phyloP scores from a whole-genome alignment of 2,797 vertebrate species.

The Falco novaeseelandiae region DNA sequence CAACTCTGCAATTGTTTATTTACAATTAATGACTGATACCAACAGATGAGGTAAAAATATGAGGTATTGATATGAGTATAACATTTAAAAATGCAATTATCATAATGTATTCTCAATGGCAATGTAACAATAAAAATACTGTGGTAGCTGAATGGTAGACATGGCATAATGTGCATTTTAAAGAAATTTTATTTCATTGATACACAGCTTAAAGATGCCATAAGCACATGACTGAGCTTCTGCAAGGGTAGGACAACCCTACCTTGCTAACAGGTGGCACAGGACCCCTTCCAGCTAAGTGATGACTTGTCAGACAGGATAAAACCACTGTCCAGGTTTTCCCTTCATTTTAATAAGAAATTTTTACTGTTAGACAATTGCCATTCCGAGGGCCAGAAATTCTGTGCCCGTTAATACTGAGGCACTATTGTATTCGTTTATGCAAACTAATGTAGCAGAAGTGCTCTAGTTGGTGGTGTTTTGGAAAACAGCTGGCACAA shows the following conservation, averaged over 20 bases:
- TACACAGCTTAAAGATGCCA: conserved; percentile 23
- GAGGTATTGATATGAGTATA: conserved; percentile 81
- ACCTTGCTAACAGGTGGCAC: not conserved
- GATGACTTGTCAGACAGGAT: not conserved
- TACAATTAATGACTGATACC: conserved; percentile 77
- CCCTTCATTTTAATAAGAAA: not conserved
- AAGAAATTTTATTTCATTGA: not conserved
- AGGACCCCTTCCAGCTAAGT: not conserved
- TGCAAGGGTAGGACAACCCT: not conserved
- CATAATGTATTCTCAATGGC: conserved; percentile 71
- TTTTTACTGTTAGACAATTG: not conserved
- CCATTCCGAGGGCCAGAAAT: not conserved
- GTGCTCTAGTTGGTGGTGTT: not conserved
- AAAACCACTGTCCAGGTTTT: not conserved
- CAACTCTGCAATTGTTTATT: conserved; percentile 75
- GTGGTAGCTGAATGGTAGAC: conserved; percentile 50
- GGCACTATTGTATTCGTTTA: not conserved
- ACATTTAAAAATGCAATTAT: conserved; percentile 74
- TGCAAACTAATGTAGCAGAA: not conserved
- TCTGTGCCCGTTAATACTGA: not conserved
- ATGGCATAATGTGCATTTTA: conserved; percentile 35
- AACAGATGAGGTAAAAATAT: conserved; percentile 82
- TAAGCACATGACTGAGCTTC: not conserved
- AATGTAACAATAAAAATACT: conserved; percentile 75
- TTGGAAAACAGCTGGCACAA: not conserved